phyloP scores from a whole-genome alignment of 2,888 invertebrate species.

The Oligia fasciuncula region DNA sequence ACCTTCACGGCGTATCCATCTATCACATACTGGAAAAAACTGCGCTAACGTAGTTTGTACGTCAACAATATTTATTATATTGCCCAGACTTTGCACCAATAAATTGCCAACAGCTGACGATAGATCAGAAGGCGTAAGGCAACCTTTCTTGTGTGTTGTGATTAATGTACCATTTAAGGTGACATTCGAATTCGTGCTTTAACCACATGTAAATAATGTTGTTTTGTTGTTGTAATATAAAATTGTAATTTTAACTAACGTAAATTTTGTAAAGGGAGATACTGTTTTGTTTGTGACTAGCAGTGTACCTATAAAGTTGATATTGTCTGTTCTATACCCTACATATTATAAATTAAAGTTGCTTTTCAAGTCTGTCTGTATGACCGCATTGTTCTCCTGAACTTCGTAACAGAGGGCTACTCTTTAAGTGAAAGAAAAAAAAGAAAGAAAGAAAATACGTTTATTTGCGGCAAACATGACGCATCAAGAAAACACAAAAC shows the following conservation, averaged over 20 bases:
- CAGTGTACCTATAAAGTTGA: neutral
- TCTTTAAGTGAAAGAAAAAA: too few species aligned
- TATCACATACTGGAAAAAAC: neutral
- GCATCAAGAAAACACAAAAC: too few species aligned
- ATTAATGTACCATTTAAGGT: slow-evolving; percentile 20
- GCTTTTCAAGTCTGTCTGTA: neutral
- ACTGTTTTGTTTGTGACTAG: slow-evolving; percentile 9
- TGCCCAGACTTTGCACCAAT: neutral
- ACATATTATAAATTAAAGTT: neutral
- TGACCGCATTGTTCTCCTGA: neutral
- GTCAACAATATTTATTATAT: slow-evolving; percentile 15
- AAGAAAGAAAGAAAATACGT: too few species aligned
- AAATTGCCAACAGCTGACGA: neutral
- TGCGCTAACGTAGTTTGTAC: neutral
- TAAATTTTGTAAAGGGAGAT: neutral
- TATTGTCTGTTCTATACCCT: neutral
- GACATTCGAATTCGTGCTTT: slow-evolving; percentile 31
- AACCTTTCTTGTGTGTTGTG: slow-evolving; percentile 35
- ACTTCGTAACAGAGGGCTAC: neutral
- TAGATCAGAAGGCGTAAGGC: slow-evolving; percentile 19
- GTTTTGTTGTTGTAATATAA: slow-evolving; percentile 14
- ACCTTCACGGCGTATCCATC: neutral
- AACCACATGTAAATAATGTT: slow-evolving; percentile 27
- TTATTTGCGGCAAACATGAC: too few species aligned
- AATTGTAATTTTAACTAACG: neutral